Conservation (phyloP, 2,888 invertebrate genomes). For the Papilio protenor region DNA sequence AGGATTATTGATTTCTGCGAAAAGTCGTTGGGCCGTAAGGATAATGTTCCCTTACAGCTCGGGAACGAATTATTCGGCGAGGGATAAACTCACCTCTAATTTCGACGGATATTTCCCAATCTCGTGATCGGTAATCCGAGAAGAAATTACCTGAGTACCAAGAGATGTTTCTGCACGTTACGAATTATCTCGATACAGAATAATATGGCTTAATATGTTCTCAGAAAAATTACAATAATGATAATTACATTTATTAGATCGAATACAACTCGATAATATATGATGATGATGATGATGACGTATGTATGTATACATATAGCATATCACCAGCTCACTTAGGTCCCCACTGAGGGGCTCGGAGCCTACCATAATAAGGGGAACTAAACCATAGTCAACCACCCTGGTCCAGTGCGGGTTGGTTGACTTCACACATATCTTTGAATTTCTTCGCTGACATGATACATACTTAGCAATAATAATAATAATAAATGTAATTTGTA, state of each 20-base stretch:
- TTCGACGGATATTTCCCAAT: conserved; percentile 71
- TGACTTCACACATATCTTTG: no score
- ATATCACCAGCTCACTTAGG: no score
- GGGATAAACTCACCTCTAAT: conserved; percentile 79
- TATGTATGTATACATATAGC: no score
- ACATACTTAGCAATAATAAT: not conserved
- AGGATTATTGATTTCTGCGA: conserved; percentile 81
- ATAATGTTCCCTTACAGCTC: conserved; percentile 76
- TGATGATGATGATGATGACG: not conserved
- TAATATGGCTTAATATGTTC: not conserved
- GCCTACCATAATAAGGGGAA: no score
- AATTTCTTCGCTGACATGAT: no score
- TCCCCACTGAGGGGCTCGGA: no score
- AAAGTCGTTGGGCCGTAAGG: conserved; percentile 71
- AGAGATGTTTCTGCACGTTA: conserved; percentile 44
- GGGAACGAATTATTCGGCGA: conserved; percentile 79
- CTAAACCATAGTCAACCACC: no score
- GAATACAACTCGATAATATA: not conserved
- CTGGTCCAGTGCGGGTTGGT: no score
- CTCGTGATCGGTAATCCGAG: conserved; percentile 59
- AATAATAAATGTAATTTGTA: not conserved
- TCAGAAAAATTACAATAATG: not conserved
- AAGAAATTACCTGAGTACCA: conserved; percentile 68
- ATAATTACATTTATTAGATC: not conserved
- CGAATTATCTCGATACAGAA: conserved; percentile 47